Base-by-base conservation (phyloP, 2,113 vertebrate genomes). In the Vidua chalybeata region DNA sequence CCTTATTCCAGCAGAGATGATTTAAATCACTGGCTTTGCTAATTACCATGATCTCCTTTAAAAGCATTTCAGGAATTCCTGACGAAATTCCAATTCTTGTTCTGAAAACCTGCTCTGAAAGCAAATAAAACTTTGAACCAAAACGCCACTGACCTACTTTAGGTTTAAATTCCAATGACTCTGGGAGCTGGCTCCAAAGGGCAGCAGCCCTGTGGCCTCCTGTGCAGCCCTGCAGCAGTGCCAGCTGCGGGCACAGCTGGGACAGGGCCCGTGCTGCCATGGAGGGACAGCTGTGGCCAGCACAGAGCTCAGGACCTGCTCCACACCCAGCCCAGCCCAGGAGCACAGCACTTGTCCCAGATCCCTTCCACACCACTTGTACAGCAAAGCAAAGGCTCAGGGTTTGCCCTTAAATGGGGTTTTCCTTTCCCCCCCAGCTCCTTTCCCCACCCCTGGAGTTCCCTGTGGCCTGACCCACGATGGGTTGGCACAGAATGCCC, bases 401-500 rank as follows among this genome's bases (percentile, higher is more conserved):
- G 4, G 7, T 28, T 18, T n/a, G 9, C 64, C 68, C 46, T n/a
- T 7, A 19, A 45, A 31, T 2, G 59, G 52, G 24, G 7, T 10
- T 59, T 54, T 71, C n/a, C 23, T 21, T 76, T 64, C 5, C 0
- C 9, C 22, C 3, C 35, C 45, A 26, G 37, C 49, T 51, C 51
- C 37, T 55, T 45, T 22, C 48, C 67, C 7, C 45, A 15, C 2
- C 39, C 54, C 18, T 0, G 0, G 31, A 17, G 16, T 9, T 69
- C 11, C 61, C 28, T 0, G 0, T 18, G 78, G 28, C 54, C 78
- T 31, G 83, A 43, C 1, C 2, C 46, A 11, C 0, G 1, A 3
- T 3, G 63, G 49, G 55, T 3, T 0, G 0, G 45, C 76, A 48
- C 71, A 27, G 56, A 24, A 17, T 6, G 8, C 63, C 4, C 9